Conservation (phyloP, 2,888 invertebrate species). For the Apotomis betuletana region DNA sequence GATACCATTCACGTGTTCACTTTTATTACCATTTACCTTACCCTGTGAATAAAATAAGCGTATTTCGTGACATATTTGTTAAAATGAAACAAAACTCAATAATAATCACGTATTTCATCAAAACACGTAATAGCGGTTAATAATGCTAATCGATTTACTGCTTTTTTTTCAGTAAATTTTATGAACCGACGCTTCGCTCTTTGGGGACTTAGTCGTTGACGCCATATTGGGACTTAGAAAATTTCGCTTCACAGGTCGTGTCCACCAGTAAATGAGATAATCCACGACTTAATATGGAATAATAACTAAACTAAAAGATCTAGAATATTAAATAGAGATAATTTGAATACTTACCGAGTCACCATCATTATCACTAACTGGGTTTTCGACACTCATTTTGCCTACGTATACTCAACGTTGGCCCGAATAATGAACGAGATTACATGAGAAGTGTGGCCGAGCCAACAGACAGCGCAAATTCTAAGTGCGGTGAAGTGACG, state of each 20-base stretch:
- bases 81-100: not conserved
- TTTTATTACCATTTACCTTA: conserved; percentile 82
- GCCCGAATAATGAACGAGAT: conserved; percentile 55
- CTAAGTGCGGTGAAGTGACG: conserved; percentile 84
- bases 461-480: conserved; percentile 61
- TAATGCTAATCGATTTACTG: conserved; percentile 1
- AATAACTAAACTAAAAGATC: conserved; percentile 48
- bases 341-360: conserved; percentile 83
- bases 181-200: conserved; percentile 72
- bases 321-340: conserved; percentile 47
- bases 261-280: conserved; percentile 79
- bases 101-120: conserved; percentile 1
- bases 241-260: conserved; percentile 76
- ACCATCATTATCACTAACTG: conserved; percentile 82
- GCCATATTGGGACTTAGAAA: conserved; percentile 94
- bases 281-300: conserved; percentile 43
- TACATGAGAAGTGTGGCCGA: conserved; percentile 65
- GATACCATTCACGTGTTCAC: conserved; percentile 89
- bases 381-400: conserved; percentile 87
- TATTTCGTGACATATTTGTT: conserved; percentile 29
- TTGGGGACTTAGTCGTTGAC: conserved; percentile 88
- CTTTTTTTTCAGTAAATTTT: conserved; percentile 41
- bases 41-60: conserved; percentile 61
- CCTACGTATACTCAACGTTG: conserved; percentile 77
- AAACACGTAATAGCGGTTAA: not conserved